A percentile compares a stretch with the other conserved stretches of the same genome.
phyloP scores from a whole-genome alignment of 2,797 vertebrate genomes.

The Oreortyx pictus region DNA sequence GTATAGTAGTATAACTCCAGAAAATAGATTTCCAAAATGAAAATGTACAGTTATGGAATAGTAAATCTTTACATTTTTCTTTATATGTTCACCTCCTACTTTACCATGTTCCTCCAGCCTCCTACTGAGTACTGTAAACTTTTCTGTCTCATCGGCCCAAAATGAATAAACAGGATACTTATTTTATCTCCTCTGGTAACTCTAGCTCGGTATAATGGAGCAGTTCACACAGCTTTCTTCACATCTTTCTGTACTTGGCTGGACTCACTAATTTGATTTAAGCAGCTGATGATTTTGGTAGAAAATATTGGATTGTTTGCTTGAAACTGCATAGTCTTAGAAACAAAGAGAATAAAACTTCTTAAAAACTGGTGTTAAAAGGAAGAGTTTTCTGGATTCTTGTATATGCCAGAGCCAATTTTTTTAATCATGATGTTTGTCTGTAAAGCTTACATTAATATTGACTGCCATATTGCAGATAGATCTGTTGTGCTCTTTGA shows the following conservation, averaged over 20 bases:
- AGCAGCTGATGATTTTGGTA: background rate
- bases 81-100: background rate
- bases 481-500: background rate
- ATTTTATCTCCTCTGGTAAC: background rate
- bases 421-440: background rate
- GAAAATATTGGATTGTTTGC: background rate
- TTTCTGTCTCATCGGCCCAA: background rate
- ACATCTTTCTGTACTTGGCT: background rate
- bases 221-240: background rate
- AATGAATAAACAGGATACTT: background rate
- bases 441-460: background rate
- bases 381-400: background rate
- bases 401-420: background rate
- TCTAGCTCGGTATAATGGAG: background rate
- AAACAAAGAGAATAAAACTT: background rate
- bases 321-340: background rate
- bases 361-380: background rate
- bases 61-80: background rate
- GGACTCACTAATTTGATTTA: background rate
- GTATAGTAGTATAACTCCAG: background rate
- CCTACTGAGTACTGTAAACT: background rate
- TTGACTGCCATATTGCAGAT: background rate
- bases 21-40: background rate
- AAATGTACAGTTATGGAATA: background rate
- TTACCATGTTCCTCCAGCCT: background rate